Percentiles rank a stretch among this genome's conserved stretches.
phyloP scores from a whole-genome alignment of 2,113 vertebrate genomes.

The Spizaetus ornatus region DNA sequence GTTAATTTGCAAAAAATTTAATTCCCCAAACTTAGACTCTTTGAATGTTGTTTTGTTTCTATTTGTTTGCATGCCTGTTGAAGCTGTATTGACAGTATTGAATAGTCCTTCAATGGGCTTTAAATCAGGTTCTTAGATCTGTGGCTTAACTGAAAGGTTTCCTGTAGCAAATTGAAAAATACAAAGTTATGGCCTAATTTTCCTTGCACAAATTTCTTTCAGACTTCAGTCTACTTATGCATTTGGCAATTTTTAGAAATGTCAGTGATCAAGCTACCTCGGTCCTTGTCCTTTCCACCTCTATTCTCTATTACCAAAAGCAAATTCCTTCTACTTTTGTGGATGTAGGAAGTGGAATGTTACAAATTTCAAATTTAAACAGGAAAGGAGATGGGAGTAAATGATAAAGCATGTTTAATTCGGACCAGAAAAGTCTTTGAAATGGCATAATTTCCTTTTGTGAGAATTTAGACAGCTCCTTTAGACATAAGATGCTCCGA shows the following conservation, averaged over 20 bases:
- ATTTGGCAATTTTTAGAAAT: neutral
- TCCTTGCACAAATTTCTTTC: neutral
- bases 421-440: neutral
- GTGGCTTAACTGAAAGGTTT: neutral
- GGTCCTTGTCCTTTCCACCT: neutral
- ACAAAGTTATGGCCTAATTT: neutral
- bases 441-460: neutral
- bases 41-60: neutral
- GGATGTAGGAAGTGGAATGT: neutral
- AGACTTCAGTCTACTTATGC: neutral
- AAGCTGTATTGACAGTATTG: neutral
- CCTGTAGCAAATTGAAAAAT: neutral
- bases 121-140: neutral
- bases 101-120: neutral
- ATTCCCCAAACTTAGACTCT: neutral
- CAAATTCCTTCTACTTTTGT: neutral
- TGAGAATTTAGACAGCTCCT: neutral
- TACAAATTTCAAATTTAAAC: neutral
- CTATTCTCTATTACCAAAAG: neutral
- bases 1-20: neutral
- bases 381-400: neutral
- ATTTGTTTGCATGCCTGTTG: neutral
- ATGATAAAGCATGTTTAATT: neutral
- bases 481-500: neutral
- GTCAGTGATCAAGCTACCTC: neutral